These are phyloP conservation scores for Delphinapterus leucas DNA, from an alignment of 2,113 vertebrate genomes.

Conservation along the genomic window DNA sequence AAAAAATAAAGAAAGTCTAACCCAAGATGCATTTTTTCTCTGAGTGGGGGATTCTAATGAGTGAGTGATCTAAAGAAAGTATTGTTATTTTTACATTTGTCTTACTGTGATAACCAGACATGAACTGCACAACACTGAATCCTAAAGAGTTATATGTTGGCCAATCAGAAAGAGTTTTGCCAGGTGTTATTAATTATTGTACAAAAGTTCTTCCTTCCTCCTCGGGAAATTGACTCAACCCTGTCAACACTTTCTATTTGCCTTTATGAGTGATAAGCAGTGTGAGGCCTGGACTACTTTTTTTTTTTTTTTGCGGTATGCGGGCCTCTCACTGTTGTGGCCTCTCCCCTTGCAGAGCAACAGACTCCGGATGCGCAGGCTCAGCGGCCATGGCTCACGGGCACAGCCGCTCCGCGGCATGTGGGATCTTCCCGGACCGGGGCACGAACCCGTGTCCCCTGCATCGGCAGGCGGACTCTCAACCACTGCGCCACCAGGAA, in stretches of 20 bases:
- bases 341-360: no score
- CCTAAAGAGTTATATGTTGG: neutral
- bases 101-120: neutral
- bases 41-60: neutral
- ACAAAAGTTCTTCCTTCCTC: neutral
- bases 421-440: no score
- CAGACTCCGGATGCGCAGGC: no score
- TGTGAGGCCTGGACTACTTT: neutral
- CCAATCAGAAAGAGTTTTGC: conserved; percentile 9
- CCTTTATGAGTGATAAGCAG: neutral
- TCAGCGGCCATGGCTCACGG: no score
- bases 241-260: conserved; percentile 35
- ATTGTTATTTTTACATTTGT: neutral
- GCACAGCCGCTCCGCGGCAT: no score
- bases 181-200: conserved; percentile 40
- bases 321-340: no score
- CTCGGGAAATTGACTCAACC: conserved; percentile 11
- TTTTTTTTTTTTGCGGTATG: neutral
- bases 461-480: no score
- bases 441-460: no score
- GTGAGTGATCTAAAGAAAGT: neutral
- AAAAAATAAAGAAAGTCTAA: neutral
- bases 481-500: no score
- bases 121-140: neutral
- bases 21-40: neutral